These are phyloP conservation scores for Plebejus anna DNA, from an alignment of 2,888 invertebrate species.

Conservation along the genomic window DNA sequence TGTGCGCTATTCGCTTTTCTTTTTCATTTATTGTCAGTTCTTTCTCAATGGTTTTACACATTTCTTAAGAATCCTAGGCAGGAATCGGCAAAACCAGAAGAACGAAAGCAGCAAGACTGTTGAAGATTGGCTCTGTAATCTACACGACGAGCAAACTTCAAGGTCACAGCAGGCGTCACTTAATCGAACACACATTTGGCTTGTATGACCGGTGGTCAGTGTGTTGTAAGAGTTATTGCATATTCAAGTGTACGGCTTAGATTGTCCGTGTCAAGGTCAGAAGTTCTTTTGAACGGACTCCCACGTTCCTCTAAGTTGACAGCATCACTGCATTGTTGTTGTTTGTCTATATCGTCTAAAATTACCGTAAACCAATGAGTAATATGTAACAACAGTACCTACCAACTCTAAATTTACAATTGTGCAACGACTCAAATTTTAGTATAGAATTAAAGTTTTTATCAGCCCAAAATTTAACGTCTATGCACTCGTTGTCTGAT, in stretches of 20 bases:
- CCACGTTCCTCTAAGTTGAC: constrained; percentile 14
- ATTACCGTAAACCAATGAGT: neutral
- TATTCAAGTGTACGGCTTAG: constrained; percentile 28
- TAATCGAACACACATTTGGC: constrained; percentile 19
- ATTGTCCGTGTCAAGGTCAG: constrained; percentile 55
- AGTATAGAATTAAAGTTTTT: neutral
- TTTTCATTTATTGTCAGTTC: too few relatives aligned
- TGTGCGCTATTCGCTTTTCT: neutral
- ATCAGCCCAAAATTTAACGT: neutral
- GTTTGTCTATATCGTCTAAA: neutral
- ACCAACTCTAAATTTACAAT: neutral
- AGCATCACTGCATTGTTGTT: constrained; percentile 1
- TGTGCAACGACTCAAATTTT: neutral
- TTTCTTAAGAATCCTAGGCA: too few relatives aligned
- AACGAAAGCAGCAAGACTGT: neutral
- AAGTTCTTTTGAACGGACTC: constrained; percentile 4
- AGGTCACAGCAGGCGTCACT: neutral
- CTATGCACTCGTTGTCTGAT: neutral
- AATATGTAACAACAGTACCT: neutral
- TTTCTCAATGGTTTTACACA: too few relatives aligned
- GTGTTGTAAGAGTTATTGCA: constrained; percentile 30
- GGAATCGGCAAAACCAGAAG: neutral
- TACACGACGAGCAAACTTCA: neutral
- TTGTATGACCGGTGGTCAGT: constrained; percentile 21
- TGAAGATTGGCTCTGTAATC: too few relatives aligned